Base-by-base conservation (phyloP, 1,140 invertebrate species). In the Aphis gossypii region DNA sequence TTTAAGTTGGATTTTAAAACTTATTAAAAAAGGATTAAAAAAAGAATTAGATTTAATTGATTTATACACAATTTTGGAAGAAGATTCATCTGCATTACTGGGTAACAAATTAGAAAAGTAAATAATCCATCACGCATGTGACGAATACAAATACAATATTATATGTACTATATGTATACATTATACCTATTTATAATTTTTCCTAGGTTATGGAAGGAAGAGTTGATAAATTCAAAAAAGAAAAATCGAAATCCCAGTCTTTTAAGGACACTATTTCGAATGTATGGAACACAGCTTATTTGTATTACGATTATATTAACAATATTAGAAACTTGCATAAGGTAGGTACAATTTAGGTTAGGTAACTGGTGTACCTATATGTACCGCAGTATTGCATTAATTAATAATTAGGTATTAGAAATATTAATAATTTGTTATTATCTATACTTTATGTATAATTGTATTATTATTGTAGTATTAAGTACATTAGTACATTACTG, bases 31-130 rank as follows among this genome's bases (percentile, higher is more conserved):
- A 35, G 46, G 86, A 51, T 88, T 88, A 18, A 25, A 88, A 88
- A 88, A 51, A 51, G 86, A 88, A n/a, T 88, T 88, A 51, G 46
- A 88, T 51, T 48, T 51, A 48, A 88, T 88, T 8, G 86, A 88
- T 51, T 88, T 88, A 8, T 88, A 88, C 30, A 88, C n/a, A 21
- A 51, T 88, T 88, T 35, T 88, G 46, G 46, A 88, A 20, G 46
- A 51, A 35, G 86, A 88, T 48, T 88, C 86, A n/a, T 30, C 86
- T 48, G 86, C 46, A 21, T 8, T 35, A 35, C n/a, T 88, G 18
- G 86, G 86, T 35, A 88, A 21, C 18, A 88, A 51, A 88, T 35
- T 88, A 35, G 46, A 88, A 48, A 51, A 88, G 86, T 88, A 88
- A 88, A 88, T 21, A 2, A 51, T 21, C 9, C 6, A 0, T 88